A percentile compares a stretch with the other conserved stretches of the same genome.
These are phyloP conservation scores for Nomada fabriciana DNA, from an alignment of 2,888 invertebrate genomes.

Conservation along the genomic window DNA sequence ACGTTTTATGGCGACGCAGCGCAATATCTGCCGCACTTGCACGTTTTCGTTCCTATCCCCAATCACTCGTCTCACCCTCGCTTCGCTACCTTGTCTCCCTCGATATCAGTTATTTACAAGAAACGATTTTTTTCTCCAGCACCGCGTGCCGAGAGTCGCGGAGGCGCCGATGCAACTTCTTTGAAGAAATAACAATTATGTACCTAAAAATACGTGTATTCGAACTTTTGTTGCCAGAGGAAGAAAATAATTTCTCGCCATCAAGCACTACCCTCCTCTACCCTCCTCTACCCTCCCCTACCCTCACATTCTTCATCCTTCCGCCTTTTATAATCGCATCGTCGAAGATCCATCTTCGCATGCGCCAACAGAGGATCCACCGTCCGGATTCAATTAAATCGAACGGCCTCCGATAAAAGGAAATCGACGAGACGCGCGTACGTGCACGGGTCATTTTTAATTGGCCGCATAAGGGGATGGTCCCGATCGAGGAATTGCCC, in stretches of 20 bases:
- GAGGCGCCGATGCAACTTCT: too few species aligned
- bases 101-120: conserved; percentile 63
- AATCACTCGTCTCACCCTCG: neutral
- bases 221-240: neutral
- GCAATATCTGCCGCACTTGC: conserved; percentile 65
- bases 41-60: conserved; percentile 65
- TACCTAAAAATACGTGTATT: neutral
- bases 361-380: neutral
- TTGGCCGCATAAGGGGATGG: conserved; percentile 8
- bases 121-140: conserved; percentile 28
- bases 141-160: neutral
- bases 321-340: neutral
- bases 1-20: conserved; percentile 53
- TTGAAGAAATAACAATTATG: too few species aligned
- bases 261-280: too few species aligned
- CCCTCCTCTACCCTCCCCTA: too few species aligned
- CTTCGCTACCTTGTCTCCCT: conserved; percentile 9
- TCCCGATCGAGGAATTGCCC: conserved; percentile 24
- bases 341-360: neutral
- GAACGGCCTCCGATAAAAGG: conserved; percentile 2
- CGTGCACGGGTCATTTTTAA: conserved; percentile 17
- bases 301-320: neutral
- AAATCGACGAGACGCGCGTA: neutral
- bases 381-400: conserved; percentile 22
- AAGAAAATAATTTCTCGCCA: neutral